Evolutionary conservation across 1,140 invertebrate genomes (phyloP).

Genomic region (Hylaeus volcanicus): DNA sequence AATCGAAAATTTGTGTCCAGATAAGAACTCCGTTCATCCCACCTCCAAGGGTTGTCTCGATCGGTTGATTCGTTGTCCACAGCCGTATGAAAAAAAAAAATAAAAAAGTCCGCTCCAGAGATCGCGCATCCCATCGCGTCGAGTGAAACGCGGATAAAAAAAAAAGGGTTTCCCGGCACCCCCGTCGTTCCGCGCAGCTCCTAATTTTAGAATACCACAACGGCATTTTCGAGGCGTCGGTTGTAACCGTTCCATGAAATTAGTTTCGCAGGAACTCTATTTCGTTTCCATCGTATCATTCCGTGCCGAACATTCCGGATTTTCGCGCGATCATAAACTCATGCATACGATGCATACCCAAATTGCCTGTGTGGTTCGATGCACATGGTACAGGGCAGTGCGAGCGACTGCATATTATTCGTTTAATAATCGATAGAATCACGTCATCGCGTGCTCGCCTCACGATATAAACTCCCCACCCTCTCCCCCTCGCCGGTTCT

Average conservation of each 20-base stretch:
- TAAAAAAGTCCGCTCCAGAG: slow-evolving; percentile 15
- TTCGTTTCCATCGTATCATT: slow-evolving; percentile 69
- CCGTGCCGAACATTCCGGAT: slow-evolving; percentile 68
- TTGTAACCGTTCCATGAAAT: slow-evolving; percentile 65
- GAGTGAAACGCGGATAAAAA: background rate
- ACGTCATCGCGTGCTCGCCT: slow-evolving; percentile 73
- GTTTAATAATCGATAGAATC: slow-evolving; percentile 76
- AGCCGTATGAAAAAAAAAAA: slow-evolving; percentile 10
- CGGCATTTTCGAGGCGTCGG: slow-evolving; percentile 65
- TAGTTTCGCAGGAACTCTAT: slow-evolving; percentile 65
- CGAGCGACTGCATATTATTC: slow-evolving; percentile 72
- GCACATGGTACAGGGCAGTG: slow-evolving; percentile 67
- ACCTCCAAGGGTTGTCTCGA: background rate
- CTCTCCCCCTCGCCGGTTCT: too few species aligned
- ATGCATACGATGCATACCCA: slow-evolving; percentile 67
- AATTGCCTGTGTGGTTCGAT: slow-evolving; percentile 66
- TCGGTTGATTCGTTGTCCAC: slow-evolving; percentile 34
- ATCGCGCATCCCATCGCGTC: slow-evolving; percentile 15
- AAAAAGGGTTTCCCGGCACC: background rate
- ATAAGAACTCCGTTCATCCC: too few species aligned
- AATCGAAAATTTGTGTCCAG: too few species aligned
- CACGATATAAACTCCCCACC: slow-evolving; percentile 56
- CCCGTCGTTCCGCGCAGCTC: slow-evolving; percentile 44
- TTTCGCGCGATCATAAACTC: slow-evolving; percentile 69
- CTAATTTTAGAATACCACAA: slow-evolving; percentile 63